Percentiles rank a stretch among this genome's conserved stretches.
These are phyloP conservation scores for Spodoptera littoralis DNA, from an alignment of 2,888 invertebrate genomes.

Conservation along the genomic window DNA sequence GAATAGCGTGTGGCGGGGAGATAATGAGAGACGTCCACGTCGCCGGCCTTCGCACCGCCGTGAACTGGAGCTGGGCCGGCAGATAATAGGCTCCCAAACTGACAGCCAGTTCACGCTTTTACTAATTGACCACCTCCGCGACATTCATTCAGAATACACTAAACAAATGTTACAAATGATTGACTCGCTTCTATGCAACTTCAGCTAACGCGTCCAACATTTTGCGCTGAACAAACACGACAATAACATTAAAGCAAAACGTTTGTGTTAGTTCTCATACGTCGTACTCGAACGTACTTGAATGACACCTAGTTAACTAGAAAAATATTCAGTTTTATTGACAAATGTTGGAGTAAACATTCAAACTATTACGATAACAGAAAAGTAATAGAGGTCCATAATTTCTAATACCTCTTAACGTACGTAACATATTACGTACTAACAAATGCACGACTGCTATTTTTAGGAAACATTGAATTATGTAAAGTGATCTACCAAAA, in stretches of 20 bases:
- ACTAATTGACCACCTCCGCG: conserved; percentile 85
- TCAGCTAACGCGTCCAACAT: conserved; percentile 71
- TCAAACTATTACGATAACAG: too few species aligned
- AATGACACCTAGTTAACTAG: conserved; percentile 2
- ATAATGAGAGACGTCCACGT: conserved; percentile 76
- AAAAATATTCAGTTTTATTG: not conserved
- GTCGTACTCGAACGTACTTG: conserved; percentile 16
- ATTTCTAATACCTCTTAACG: too few species aligned
- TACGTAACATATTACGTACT: too few species aligned
- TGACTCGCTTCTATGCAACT: conserved; percentile 72
- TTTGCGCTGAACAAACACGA: conserved; percentile 64
- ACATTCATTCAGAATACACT: conserved; percentile 72
- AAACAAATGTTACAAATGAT: conserved; percentile 78
- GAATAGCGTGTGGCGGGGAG: conserved; percentile 70
- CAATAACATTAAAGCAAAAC: conserved; percentile 62
- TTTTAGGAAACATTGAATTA: too few species aligned
- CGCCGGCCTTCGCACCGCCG: conserved; percentile 81
- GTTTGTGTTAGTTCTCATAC: conserved; percentile 20
- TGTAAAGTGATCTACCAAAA: too few species aligned
- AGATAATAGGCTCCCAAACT: conserved; percentile 79
- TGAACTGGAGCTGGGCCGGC: conserved; percentile 62
- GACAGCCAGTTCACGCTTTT: conserved; percentile 85
- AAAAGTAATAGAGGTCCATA: too few species aligned
- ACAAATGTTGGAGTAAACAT: too few species aligned
- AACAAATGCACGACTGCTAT: too few species aligned